phyloP scores from a whole-genome alignment of 1,140 invertebrate genomes.

The Diorhabda sublineata region DNA sequence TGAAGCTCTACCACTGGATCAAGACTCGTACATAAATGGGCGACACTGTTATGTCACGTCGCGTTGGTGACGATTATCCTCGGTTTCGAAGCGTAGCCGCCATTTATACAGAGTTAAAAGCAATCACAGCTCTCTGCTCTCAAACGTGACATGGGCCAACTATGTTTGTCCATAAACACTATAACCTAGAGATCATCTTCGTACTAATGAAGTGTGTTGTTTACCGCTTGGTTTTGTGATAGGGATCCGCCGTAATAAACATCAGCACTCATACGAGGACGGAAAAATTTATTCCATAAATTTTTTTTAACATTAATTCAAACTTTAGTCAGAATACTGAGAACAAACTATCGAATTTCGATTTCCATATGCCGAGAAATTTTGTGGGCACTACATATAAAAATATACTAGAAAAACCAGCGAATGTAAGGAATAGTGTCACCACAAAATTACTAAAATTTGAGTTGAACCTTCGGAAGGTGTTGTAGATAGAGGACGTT shows the following conservation, averaged over 20 bases:
- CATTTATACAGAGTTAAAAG: slow-evolving; percentile 16
- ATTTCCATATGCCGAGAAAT: no score
- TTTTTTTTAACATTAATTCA: no score
- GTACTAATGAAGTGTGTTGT: slow-evolving; percentile 42
- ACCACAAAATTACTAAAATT: no score
- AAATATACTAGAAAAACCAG: no score
- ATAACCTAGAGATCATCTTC: slow-evolving; percentile 42
- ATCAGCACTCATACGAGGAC: no score
- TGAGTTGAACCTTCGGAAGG: no score
- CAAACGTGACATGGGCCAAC: slow-evolving; percentile 34
- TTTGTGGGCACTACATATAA: no score
- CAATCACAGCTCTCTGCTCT: slow-evolving; percentile 34
- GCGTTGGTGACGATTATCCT: slow-evolving; percentile 15
- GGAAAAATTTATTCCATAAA: no score
- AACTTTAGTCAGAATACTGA: no score
- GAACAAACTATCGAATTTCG: no score
- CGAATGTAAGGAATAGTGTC: no score
- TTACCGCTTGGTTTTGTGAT: slow-evolving; percentile 23
- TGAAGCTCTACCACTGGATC: not conserved
- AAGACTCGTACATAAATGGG: not conserved
- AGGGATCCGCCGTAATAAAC: not conserved
- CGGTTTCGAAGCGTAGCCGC: slow-evolving; percentile 9
- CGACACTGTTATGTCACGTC: not conserved
- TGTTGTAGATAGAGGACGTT: no score
- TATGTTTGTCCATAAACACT: slow-evolving; percentile 44